Percentiles rank a stretch among this genome's conserved stretches.
These are phyloP conservation scores for Ardeotis arabs DNA, from an alignment of 2,113 vertebrate genomes.

Conservation along the genomic window DNA sequence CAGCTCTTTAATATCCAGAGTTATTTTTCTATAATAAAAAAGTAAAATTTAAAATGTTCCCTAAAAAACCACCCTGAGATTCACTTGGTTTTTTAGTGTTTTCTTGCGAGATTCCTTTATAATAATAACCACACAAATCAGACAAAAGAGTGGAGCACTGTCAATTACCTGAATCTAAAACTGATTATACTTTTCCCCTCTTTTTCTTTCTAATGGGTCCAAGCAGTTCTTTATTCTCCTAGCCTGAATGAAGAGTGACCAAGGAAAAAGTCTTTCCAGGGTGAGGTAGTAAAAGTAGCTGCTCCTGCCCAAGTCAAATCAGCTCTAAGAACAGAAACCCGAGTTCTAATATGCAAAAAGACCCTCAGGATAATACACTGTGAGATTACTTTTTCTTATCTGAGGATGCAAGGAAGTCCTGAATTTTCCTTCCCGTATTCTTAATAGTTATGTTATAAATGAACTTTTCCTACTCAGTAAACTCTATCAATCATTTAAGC, in stretches of 20 bases:
- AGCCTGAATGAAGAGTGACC: not conserved
- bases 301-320: not conserved
- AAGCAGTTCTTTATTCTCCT: not conserved
- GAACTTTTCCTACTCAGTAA: not conserved
- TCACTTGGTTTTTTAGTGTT: not conserved
- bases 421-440: not conserved
- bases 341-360: not conserved
- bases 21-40: not conserved
- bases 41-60: not conserved
- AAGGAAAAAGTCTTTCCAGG: not conserved
- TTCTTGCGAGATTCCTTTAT: not conserved
- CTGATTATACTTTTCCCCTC: not conserved
- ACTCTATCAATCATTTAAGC: not conserved
- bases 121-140: not conserved
- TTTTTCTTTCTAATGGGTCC: not conserved
- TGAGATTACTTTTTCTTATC: not conserved
- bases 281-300: not conserved
- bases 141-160: not conserved
- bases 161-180: not conserved
- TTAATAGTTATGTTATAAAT: not conserved
- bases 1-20: not conserved
- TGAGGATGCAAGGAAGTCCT: not conserved
- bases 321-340: not conserved
- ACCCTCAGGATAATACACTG: not conserved
- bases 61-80: not conserved